Conservation (phyloP, 2,888 invertebrate species). For the Zaprionus obscuricornis region DNA sequence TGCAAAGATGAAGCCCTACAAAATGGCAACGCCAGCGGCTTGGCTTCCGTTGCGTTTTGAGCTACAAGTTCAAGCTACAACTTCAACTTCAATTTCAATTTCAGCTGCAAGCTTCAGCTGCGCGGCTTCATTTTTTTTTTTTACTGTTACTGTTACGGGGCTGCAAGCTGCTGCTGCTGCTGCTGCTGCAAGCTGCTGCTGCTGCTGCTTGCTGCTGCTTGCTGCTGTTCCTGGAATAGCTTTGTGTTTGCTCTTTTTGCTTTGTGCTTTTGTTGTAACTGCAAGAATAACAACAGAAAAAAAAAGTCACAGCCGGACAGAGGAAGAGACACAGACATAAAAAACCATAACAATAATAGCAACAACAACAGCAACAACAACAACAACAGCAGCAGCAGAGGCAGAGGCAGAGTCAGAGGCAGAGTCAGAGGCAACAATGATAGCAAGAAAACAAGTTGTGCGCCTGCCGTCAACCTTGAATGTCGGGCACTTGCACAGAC, state of each 20-base stretch:
- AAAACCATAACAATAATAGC: slow-evolving; percentile 34
- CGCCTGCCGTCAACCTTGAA: slow-evolving; percentile 68
- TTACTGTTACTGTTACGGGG: too few species aligned
- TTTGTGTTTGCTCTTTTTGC: slow-evolving; percentile 32
- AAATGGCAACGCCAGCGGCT: too few species aligned
- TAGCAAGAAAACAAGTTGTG: slow-evolving; percentile 60
- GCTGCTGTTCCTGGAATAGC: neutral
- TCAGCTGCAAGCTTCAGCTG: neutral
- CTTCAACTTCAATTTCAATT: too few species aligned
- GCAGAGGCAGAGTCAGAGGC: too few species aligned
- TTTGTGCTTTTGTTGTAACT: slow-evolving; percentile 47
- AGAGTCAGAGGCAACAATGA: slow-evolving; percentile 5
- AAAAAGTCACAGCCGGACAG: neutral
- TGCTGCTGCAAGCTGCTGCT: too few species aligned
- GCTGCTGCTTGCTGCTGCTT: too few species aligned
- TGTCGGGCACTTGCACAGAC: slow-evolving; percentile 67
- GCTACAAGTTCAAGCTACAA: slow-evolving; percentile 49
- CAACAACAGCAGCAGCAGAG: slow-evolving; percentile 24
- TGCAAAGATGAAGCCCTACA: slow-evolving; percentile 50
- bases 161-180: too few species aligned
- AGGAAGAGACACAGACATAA: slow-evolving; percentile 14
- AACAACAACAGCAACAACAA: slow-evolving; percentile 34
- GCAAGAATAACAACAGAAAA: slow-evolving; percentile 29
- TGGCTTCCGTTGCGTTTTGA: slow-evolving; percentile 42
- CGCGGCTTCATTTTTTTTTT: too few species aligned